Percentiles rank a stretch among this genome's conserved stretches.
Evolutionary conservation across 2,113 vertebrate genomes (phyloP).

Genomic region (Lipophrys pholis): DNA sequence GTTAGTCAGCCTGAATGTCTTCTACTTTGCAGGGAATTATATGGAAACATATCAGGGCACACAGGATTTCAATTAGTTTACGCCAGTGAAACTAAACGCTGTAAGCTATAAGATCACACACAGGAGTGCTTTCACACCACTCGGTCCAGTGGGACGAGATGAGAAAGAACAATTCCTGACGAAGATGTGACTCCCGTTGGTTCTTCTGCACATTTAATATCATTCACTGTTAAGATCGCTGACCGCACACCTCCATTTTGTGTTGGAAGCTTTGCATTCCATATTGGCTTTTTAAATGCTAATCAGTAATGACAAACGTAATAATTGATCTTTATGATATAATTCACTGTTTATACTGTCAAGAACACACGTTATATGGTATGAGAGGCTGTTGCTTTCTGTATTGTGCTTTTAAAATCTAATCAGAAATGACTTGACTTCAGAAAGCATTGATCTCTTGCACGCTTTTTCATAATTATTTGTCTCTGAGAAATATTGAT

Average conservation of each 20-base stretch:
- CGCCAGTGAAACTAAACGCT: constrained; percentile 25
- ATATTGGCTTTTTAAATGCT: no score
- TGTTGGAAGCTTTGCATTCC: no score
- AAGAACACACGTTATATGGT: not conserved
- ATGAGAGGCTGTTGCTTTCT: not conserved
- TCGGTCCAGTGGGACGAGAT: constrained; percentile 6
- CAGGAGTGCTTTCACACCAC: constrained; percentile 3
- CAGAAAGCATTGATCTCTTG: constrained; percentile 32
- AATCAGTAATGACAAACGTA: no score
- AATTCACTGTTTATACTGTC: not conserved
- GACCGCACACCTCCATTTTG: no score
- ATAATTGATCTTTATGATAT: no score
- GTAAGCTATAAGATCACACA: constrained; percentile 17
- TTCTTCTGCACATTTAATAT: no score
- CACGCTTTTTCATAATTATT: constrained; percentile 28
- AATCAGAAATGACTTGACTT: constrained; percentile 22
- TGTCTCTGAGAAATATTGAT: constrained; percentile 46
- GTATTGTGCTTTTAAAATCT: constrained; percentile 22
- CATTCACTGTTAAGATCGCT: no score
- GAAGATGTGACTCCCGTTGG: not conserved
- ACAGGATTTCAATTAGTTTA: constrained; percentile 27
- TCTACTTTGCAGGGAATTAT: constrained; percentile 16
- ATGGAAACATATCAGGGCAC: constrained; percentile 2
- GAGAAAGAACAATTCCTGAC: not conserved
- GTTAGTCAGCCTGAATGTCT: constrained; percentile 36